phyloP scores from a whole-genome alignment of 1,140 invertebrate genomes.

The Drosophila erecta region DNA sequence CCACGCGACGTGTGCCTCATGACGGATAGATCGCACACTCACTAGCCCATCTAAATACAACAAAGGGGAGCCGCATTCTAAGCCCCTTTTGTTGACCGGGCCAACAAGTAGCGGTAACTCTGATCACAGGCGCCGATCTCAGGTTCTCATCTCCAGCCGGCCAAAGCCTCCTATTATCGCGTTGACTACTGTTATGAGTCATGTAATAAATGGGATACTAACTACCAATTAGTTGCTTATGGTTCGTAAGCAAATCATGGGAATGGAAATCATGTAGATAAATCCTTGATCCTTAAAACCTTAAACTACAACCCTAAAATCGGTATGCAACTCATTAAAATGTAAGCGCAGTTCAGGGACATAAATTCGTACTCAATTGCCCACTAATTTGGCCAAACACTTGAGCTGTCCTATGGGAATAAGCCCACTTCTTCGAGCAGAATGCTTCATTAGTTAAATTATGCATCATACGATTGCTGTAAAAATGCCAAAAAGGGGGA shows the following conservation, averaged over 20 bases:
- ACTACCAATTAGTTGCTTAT: background rate
- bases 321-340: constrained; percentile 1
- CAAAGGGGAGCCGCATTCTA: constrained; percentile 70
- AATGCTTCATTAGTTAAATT: constrained; percentile 77
- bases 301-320: no score
- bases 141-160: constrained; percentile 1
- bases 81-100: constrained; percentile 62
- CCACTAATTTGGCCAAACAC: constrained; percentile 20
- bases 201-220: background rate
- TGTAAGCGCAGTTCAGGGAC: background rate
- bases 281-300: no score
- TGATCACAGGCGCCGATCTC: constrained; percentile 74
- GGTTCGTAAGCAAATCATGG: no score
- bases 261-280: no score
- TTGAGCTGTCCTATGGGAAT: constrained; percentile 5
- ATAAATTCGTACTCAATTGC: constrained; percentile 14
- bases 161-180: constrained; percentile 22
- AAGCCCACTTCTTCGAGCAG: constrained; percentile 24
- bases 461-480: constrained; percentile 74
- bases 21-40: constrained; percentile 39
- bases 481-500: constrained; percentile 61
- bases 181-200: constrained; percentile 56
- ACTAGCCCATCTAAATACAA: constrained; percentile 11
- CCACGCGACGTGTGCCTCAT: constrained; percentile 73
- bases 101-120: constrained; percentile 75